Conservation (phyloP, 2,888 invertebrate species). For the Acholoe squamosa region DNA sequence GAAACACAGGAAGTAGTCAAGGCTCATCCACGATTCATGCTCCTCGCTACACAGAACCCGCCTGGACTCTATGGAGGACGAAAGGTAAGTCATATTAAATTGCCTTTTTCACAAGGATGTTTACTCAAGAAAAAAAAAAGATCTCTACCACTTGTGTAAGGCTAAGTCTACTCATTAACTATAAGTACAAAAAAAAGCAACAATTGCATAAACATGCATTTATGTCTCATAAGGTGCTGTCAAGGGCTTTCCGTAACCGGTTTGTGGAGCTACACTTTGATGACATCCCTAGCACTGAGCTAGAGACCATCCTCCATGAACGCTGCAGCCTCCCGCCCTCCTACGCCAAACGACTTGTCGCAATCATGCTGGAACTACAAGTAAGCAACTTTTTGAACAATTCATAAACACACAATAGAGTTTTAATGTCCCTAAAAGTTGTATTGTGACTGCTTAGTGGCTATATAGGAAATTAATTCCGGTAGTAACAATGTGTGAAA, state of each 20-base stretch:
- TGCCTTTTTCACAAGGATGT: too few relatives aligned
- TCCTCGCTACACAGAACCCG: constrained; percentile 99
- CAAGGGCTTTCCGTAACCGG: constrained; percentile 97
- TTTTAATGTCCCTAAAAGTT: not conserved
- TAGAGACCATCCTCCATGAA: constrained; percentile 93
- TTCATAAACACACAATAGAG: too few relatives aligned
- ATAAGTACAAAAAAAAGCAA: too few relatives aligned
- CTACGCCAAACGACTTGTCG: constrained; percentile 94
- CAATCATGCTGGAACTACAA: constrained; percentile 95
- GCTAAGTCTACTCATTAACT: too few relatives aligned
- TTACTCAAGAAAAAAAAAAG: too few relatives aligned
- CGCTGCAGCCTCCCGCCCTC: constrained; percentile 93
- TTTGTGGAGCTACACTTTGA: constrained; percentile 98
- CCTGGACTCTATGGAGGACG: constrained; percentile 97
- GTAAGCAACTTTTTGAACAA: constrained; percentile 85
- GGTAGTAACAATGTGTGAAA: too few relatives aligned
- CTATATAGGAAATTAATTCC: too few relatives aligned
- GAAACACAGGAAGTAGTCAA: constrained; percentile 96
- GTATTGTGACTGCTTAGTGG: too few relatives aligned
- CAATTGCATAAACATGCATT: too few relatives aligned
- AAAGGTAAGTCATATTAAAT: constrained; percentile 90
- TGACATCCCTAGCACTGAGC: constrained; percentile 93
- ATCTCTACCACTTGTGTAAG: too few relatives aligned
- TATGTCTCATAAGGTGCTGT: constrained; percentile 88
- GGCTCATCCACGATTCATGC: constrained; percentile 96